These are phyloP conservation scores for Selenia dentaria DNA, from an alignment of 2,888 invertebrate genomes.

Conservation along the genomic window DNA sequence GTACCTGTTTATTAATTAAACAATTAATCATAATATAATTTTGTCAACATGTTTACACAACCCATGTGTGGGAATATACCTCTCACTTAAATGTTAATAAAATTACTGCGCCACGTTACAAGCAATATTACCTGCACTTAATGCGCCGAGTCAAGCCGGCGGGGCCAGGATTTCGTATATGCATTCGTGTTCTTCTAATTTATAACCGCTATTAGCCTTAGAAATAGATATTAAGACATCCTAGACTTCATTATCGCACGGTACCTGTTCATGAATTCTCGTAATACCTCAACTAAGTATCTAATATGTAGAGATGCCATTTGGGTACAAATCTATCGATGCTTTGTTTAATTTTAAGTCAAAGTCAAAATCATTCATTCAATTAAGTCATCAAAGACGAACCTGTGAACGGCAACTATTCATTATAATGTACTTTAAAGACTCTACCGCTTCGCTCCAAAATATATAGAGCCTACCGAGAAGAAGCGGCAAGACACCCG, in stretches of 20 bases:
- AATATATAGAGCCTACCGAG: no score
- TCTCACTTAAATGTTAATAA: conserved; percentile 69
- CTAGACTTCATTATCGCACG: conserved; percentile 50
- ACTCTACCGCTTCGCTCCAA: no score
- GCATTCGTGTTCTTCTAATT: conserved; percentile 58
- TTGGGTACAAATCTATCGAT: no score
- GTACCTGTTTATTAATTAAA: no score
- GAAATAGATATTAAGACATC: conserved; percentile 62
- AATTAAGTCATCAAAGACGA: no score
- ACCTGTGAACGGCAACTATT: no score
- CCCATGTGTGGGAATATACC: conserved; percentile 27
- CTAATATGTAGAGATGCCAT: conserved; percentile 38
- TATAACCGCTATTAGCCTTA: conserved; percentile 52
- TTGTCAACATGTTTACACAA: not conserved
- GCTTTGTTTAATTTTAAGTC: no score
- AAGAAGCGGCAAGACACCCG: no score
- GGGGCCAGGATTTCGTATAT: conserved; percentile 53
- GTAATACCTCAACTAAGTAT: conserved; percentile 24
- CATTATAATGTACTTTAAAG: no score
- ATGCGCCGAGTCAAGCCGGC: conserved; percentile 53
- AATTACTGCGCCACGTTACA: conserved; percentile 59
- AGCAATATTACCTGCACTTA: conserved; percentile 45
- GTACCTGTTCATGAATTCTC: conserved; percentile 44
- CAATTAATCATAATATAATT: no score
- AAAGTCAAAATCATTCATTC: no score